These are phyloP conservation scores for Phragmatobia fuliginosa DNA, from an alignment of 2,888 invertebrate genomes.

Conservation along the genomic window DNA sequence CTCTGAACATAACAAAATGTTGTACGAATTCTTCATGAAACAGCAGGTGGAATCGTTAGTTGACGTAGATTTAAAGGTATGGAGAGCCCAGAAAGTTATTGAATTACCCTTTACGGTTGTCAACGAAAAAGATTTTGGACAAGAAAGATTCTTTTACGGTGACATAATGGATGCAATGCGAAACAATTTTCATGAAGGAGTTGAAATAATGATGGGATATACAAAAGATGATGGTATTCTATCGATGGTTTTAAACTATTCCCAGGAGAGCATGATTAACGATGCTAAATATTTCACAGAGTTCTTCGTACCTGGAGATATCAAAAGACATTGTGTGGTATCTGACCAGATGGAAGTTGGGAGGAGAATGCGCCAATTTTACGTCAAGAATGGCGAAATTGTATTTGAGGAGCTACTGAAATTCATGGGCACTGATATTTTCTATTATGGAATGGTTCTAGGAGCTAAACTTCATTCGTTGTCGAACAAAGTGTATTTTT, in stretches of 20 bases:
- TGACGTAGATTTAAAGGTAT: conserved; percentile 46
- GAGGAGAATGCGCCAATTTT: conserved; percentile 59
- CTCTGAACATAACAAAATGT: conserved; percentile 63
- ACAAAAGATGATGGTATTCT: conserved; percentile 89
- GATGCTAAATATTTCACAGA: conserved; percentile 59
- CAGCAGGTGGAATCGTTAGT: conserved; percentile 60
- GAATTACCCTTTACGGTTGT: conserved; percentile 55
- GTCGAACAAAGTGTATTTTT: conserved; percentile 60
- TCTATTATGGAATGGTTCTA: conserved; percentile 54
- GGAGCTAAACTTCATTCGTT: conserved; percentile 54
- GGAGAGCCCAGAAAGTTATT: conserved; percentile 44
- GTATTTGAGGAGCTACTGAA: conserved; percentile 55
- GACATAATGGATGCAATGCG: conserved; percentile 66
- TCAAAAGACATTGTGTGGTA: conserved; percentile 54
- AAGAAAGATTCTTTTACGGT: conserved; percentile 66
- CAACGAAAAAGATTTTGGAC: conserved; percentile 63
- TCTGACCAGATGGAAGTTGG: conserved; percentile 60
- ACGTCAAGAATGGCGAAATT: conserved; percentile 52
- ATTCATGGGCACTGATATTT: conserved; percentile 53
- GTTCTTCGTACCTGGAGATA: conserved; percentile 59
- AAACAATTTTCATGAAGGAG: conserved; percentile 76
- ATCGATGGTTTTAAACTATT: conserved; percentile 29
- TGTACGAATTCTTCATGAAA: conserved; percentile 65
- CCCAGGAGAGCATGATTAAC: conserved; percentile 46
- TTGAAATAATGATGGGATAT: conserved; percentile 90